phyloP scores from a whole-genome alignment of 1,140 invertebrate species.

The Bombus difficillimus region DNA sequence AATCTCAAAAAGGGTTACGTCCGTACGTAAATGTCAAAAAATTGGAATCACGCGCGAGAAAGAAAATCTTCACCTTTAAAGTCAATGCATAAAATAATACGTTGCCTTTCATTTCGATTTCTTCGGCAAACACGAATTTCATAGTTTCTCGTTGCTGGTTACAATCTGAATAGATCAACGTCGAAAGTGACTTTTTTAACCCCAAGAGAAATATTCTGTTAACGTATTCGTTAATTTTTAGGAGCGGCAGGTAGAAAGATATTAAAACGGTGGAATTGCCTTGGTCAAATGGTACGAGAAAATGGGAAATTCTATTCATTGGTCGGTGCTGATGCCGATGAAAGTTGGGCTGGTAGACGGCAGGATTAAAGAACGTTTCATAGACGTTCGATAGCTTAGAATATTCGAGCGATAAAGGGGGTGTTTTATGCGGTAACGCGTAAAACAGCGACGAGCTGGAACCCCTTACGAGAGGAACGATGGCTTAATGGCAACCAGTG shows the following conservation, averaged over 20 bases:
- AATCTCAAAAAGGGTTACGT: too few relatives aligned
- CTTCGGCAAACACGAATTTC: too few relatives aligned
- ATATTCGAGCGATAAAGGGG: conserved; percentile 8
- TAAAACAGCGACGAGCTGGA: conserved; percentile 11
- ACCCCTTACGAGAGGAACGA: not conserved
- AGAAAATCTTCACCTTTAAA: too few relatives aligned
- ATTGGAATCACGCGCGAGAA: too few relatives aligned
- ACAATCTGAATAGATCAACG: too few relatives aligned
- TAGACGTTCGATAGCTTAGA: not conserved
- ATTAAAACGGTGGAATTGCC: not conserved
- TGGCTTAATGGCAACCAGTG: not conserved
- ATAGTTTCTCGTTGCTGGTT: too few relatives aligned
- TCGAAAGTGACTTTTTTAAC: too few relatives aligned
- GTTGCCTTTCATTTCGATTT: too few relatives aligned
- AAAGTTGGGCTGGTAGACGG: not conserved
- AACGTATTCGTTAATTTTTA: not conserved
- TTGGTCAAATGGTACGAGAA: not conserved
- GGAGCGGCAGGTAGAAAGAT: not conserved
- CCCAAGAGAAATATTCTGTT: too few relatives aligned
- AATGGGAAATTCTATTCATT: not conserved
- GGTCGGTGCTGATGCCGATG: not conserved
- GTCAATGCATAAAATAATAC: too few relatives aligned
- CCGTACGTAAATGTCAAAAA: too few relatives aligned
- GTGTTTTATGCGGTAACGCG: conserved; percentile 14
- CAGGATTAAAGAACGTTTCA: not conserved